phyloP scores from a whole-genome alignment of 1,140 invertebrate species.

The Plectrocnemia conspersa region DNA sequence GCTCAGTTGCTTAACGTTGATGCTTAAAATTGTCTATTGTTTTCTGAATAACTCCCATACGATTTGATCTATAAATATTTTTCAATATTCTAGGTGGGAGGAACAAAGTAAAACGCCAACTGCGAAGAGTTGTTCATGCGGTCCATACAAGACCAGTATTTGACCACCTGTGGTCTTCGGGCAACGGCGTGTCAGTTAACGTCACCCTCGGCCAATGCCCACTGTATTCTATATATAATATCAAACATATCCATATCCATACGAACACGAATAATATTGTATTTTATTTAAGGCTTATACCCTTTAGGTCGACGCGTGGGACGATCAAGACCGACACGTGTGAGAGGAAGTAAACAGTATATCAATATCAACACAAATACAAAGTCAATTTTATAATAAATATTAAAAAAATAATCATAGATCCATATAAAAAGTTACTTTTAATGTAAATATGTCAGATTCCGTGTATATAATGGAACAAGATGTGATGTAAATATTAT shows the following conservation, averaged over 20 bases:
- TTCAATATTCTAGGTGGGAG: neutral
- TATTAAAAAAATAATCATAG: too few species aligned
- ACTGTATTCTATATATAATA: too few species aligned
- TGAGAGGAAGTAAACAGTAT: too few species aligned
- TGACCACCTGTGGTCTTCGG: constrained; percentile 20
- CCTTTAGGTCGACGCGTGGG: constrained; percentile 5
- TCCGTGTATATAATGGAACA: too few species aligned
- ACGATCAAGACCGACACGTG: constrained; percentile 1
- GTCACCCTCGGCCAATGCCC: constrained; percentile 10
- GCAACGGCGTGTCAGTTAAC: constrained; percentile 12
- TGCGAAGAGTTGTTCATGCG: constrained; percentile 3
- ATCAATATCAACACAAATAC: too few species aligned
- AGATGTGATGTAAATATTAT: too few species aligned
- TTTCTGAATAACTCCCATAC: neutral
- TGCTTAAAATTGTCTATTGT: neutral
- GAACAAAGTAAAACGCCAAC: constrained; percentile 6
- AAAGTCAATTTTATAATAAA: too few species aligned
- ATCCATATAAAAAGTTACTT: too few species aligned
- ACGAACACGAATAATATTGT: neutral
- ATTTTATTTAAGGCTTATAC: neutral
- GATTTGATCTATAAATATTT: neutral
- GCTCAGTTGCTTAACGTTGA: neutral
- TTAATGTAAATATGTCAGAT: too few species aligned
- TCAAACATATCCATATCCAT: neutral
- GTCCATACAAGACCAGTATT: constrained; percentile 15